Evolutionary conservation across 1,140 invertebrate genomes (phyloP), one percentile per base, ranked within the genome.

Genomic region (Papilio glaucus): DNA sequence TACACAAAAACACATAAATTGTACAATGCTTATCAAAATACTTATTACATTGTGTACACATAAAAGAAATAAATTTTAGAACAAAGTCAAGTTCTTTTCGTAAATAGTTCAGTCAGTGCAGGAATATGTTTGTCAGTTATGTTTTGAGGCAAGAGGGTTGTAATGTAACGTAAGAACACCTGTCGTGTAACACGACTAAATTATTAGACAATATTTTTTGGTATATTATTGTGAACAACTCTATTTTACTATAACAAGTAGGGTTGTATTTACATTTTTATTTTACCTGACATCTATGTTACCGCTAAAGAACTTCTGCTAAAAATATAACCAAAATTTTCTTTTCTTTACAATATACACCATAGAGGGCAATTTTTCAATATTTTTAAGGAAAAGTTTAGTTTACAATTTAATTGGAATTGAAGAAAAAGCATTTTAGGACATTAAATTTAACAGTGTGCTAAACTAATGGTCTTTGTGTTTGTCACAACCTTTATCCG

Each of bases 151-250:
- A 45, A 8, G 72, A 45, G 60, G 42, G 45, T 18, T 61, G 60
- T 13, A 39, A 42, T 18, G 45, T 15, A 18, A 21, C 24, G 29
- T 69, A 70, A 3, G 26, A 82, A 84, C 82, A 84, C 82, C 82
- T 84, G 82, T 75, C 76, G 77, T 76, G 24, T 72, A 69, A 79
- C 45, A 38, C 71, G 67, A 72, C 65, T 49, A 74, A 73, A 78
- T 68, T 29, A 53, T 61, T 69, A 3, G 38, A 39, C 37, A 53
- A 12, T 15, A 41, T 39, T n/a, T 61, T n/a, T 61, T 18, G 13
- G 37, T 42, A 38, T 53, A 38, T 49, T 33, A 41, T 45, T 9
- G 13, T 10, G 18, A 13, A 26, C 42, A 72, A 61, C 6, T 37
- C n/a, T 0, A 41, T 18, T 41, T 4, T 24, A 8, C 13, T 68